These are phyloP conservation scores for Coenonympha arcania DNA, from an alignment of 2,888 invertebrate genomes.

Conservation along the genomic window DNA sequence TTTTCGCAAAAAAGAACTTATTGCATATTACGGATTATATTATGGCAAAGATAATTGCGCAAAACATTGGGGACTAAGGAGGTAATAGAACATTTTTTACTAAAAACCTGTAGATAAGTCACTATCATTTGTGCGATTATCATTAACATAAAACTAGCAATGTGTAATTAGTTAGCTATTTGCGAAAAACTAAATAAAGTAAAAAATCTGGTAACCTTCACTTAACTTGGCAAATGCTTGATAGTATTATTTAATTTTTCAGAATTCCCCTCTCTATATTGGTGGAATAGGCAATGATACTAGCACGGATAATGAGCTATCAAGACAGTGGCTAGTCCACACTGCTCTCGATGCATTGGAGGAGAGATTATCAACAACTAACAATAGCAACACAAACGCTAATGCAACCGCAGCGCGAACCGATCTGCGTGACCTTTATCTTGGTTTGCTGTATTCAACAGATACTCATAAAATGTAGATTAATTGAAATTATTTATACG, in stretches of 20 bases:
- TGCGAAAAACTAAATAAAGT: no score
- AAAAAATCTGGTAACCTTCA: neutral
- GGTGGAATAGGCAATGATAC: constrained; percentile 69
- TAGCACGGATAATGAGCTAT: constrained; percentile 86
- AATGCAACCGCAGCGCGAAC: constrained; percentile 75
- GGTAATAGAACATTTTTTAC: no score
- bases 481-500: neutral
- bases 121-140: no score
- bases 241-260: constrained; percentile 35
- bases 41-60: no score
- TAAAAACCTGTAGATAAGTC: no score
- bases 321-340: constrained; percentile 94
- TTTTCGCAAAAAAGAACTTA: no score
- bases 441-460: constrained; percentile 92
- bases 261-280: constrained; percentile 96
- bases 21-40: no score
- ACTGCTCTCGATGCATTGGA: constrained; percentile 93
- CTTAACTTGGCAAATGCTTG: neutral
- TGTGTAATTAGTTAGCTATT: no score
- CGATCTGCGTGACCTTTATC: constrained; percentile 90
- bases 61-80: no score
- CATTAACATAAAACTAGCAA: no score
- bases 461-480: constrained; percentile 96
- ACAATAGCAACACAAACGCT: constrained; percentile 59
- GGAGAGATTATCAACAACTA: constrained; percentile 78